Percentiles rank a stretch among this genome's conserved stretches.
These are phyloP conservation scores for Cephus cinctus DNA, from an alignment of 1,140 invertebrate genomes.

Conservation along the genomic window DNA sequence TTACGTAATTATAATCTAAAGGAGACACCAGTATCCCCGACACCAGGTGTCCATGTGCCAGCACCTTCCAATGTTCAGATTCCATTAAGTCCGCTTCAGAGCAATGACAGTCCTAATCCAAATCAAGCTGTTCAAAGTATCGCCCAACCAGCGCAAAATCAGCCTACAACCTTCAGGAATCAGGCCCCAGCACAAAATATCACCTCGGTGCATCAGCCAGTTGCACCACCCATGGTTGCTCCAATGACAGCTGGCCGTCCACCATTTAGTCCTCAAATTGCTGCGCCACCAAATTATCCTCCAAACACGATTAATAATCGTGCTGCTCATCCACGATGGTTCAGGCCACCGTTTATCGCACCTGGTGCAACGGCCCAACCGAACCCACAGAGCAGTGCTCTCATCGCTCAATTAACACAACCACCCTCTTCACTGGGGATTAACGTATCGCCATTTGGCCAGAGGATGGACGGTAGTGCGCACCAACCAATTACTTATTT, in stretches of 20 bases:
- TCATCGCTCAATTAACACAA: slow-evolving; percentile 70
- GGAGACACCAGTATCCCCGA: slow-evolving; percentile 76
- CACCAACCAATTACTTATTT: slow-evolving; percentile 11
- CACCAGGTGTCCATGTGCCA: slow-evolving; percentile 39
- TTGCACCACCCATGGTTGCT: slow-evolving; percentile 36
- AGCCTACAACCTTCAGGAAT: slow-evolving; percentile 40
- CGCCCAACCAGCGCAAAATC: slow-evolving; percentile 38
- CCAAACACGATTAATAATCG: slow-evolving; percentile 37
- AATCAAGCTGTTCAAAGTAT: slow-evolving; percentile 48
- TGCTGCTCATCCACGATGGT: slow-evolving; percentile 42
- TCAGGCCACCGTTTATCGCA: slow-evolving; percentile 45
- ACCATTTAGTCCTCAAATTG: slow-evolving; percentile 52
- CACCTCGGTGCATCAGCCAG: slow-evolving; percentile 41
- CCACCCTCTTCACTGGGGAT: slow-evolving; percentile 60
- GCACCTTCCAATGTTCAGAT: slow-evolving; percentile 42
- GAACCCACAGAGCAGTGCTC: slow-evolving; percentile 56
- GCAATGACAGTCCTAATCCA: slow-evolving; percentile 60
- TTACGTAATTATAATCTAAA: slow-evolving; percentile 69
- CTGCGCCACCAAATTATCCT: slow-evolving; percentile 59
- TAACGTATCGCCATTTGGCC: slow-evolving; percentile 54
- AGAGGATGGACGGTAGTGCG: slow-evolving; percentile 57
- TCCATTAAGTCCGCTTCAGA: slow-evolving; percentile 60
- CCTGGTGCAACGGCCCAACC: slow-evolving; percentile 43
- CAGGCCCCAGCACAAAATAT: slow-evolving; percentile 49
- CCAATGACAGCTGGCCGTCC: slow-evolving; percentile 40